Evolutionary conservation across 2,797 vertebrate species (phyloP).

Genomic region (Rhinella marina): DNA sequence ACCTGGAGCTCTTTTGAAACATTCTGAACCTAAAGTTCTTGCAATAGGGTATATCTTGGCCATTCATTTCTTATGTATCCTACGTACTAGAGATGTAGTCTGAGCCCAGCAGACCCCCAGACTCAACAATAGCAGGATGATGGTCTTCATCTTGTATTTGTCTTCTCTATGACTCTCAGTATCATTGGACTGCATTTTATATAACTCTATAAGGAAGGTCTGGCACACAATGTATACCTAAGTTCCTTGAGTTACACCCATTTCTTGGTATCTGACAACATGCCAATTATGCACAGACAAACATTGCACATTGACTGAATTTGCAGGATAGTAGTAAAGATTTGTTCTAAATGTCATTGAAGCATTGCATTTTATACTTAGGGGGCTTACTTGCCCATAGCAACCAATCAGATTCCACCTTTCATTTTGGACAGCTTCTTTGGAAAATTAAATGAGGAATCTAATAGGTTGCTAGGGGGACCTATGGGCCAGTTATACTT

Average conservation of each 20-base stretch:
- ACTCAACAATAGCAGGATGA: background rate
- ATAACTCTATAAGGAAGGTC: background rate
- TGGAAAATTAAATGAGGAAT: too few relatives aligned
- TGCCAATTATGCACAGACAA: too few relatives aligned
- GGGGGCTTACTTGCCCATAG: too few relatives aligned
- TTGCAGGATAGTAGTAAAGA: too few relatives aligned
- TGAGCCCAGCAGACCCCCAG: background rate
- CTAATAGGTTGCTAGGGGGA: too few relatives aligned
- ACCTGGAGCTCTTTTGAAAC: background rate
- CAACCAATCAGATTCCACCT: too few relatives aligned
- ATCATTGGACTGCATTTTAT: background rate
- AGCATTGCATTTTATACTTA: too few relatives aligned
- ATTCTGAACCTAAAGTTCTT: background rate
- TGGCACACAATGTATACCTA: background rate
- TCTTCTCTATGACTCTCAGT: background rate
- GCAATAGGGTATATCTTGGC: background rate
- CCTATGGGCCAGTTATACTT: too few relatives aligned
- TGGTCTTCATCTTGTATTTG: constrained; percentile 8
- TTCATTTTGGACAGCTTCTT: too few relatives aligned
- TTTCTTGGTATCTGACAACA: background rate
- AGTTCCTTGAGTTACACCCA: background rate
- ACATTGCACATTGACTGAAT: too few relatives aligned
- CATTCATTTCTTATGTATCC: background rate
- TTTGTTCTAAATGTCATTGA: too few relatives aligned
- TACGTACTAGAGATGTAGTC: background rate